These are phyloP conservation scores for Astropecten irregularis DNA, from an alignment of 53 echinoderm and acorn worm species.

Conservation along the genomic window DNA sequence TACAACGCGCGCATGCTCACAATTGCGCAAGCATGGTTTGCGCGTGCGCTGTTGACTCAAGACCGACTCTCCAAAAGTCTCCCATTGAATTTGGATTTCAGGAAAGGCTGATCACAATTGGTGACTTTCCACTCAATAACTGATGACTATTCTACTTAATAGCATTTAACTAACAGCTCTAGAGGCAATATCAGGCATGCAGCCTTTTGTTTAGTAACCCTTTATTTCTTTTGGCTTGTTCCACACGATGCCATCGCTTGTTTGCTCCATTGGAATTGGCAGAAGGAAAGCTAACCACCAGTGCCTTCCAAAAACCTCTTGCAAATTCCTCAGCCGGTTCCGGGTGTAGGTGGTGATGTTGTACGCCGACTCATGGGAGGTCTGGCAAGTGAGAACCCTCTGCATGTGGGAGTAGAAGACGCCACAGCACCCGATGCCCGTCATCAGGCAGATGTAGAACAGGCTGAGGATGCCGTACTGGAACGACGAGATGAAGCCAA, in stretches of 20 bases:
- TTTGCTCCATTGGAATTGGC: constrained; percentile 65
- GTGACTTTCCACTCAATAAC: too few relatives aligned
- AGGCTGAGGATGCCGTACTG: constrained; percentile 53
- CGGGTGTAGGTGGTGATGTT: constrained; percentile 46
- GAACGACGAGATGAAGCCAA: constrained; percentile 38
- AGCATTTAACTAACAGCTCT: too few relatives aligned
- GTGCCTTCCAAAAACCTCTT: constrained; percentile 80
- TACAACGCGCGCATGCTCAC: too few relatives aligned
- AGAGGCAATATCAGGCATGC: too few relatives aligned
- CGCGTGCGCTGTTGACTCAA: too few relatives aligned
- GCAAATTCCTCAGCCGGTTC: constrained; percentile 63
- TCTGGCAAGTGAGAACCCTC: constrained; percentile 76
- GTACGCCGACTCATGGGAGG: constrained; percentile 70
- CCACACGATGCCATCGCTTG: constrained; percentile 85
- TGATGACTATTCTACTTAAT: too few relatives aligned
- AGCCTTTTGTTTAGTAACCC: constrained; percentile 48
- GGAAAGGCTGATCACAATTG: too few relatives aligned
- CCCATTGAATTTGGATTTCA: too few relatives aligned
- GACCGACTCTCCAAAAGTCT: too few relatives aligned
- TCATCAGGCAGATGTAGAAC: constrained; percentile 71
- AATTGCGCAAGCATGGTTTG: too few relatives aligned
- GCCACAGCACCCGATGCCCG: constrained; percentile 54
- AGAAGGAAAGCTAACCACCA: constrained; percentile 83
- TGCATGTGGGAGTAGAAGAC: constrained; percentile 69
- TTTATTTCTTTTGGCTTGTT: constrained; percentile 72